Conservation (phyloP, 2,113 vertebrate genomes). For the Cavia porcellus region DNA sequence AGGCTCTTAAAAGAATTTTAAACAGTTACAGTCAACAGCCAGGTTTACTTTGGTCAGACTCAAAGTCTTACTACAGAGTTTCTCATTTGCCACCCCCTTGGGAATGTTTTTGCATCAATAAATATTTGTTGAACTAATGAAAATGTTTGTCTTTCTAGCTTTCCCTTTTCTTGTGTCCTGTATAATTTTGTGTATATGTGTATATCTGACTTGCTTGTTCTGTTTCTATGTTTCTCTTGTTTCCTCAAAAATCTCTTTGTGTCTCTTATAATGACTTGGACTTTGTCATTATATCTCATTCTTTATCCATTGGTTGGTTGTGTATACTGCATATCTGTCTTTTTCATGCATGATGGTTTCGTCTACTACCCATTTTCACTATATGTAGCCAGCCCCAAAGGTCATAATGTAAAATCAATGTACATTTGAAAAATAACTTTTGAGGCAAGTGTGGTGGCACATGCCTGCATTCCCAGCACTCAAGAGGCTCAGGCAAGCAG, state of each 20-base stretch:
- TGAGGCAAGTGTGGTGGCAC: background rate
- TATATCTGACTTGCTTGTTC: background rate
- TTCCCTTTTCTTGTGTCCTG: background rate
- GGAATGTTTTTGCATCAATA: slow-evolving; percentile 52
- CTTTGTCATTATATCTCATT: background rate
- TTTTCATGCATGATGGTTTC: background rate
- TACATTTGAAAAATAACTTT: background rate
- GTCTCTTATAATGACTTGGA: background rate
- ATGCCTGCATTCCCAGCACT: background rate
- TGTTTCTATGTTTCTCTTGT: background rate
- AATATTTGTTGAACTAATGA: slow-evolving; percentile 60
- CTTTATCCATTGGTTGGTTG: background rate
- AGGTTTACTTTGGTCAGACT: background rate
- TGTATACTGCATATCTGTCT: background rate
- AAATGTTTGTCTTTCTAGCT: slow-evolving; percentile 59
- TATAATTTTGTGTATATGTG: background rate
- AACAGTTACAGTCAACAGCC: background rate
- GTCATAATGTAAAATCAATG: slow-evolving; percentile 42
- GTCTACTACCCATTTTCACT: background rate
- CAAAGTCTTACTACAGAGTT: background rate
- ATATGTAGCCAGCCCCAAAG: background rate
- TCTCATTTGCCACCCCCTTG: background rate
- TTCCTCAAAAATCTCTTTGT: background rate
- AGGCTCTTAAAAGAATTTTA: background rate
- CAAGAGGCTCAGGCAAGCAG: background rate